Evolutionary conservation across 2,888 invertebrate genomes (phyloP).

Genomic region (Leptopilina syphax): DNA sequence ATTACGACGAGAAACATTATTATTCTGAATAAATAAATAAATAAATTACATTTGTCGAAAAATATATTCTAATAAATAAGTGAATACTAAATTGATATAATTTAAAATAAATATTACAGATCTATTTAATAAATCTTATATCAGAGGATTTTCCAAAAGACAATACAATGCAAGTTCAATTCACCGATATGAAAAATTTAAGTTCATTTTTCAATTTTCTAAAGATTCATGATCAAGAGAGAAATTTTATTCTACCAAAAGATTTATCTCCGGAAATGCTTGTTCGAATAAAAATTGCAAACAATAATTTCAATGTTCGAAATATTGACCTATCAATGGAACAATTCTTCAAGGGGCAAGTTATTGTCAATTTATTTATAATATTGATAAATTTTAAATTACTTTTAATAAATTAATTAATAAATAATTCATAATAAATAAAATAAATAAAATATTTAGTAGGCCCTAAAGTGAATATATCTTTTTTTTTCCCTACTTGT

Average conservation of each 20-base stretch:
- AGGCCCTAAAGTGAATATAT: too few species aligned
- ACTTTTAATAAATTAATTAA: not conserved
- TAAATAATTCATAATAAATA: too few species aligned
- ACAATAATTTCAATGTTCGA: constrained; percentile 59
- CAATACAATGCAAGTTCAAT: not conserved
- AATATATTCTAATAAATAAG: too few species aligned
- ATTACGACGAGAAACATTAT: too few species aligned
- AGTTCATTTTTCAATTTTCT: not conserved
- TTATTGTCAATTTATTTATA: not conserved
- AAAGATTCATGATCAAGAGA: not conserved
- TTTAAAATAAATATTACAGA: constrained; percentile 46
- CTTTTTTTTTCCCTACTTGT: too few species aligned
- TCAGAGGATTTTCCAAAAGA: constrained; percentile 29
- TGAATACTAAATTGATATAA: too few species aligned
- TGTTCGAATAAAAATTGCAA: constrained; percentile 53
- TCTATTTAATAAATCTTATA: constrained; percentile 62
- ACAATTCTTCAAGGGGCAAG: constrained; percentile 66
- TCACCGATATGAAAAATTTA: constrained; percentile 4
- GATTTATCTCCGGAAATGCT: constrained; percentile 44
- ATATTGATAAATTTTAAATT: not conserved
- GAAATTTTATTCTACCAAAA: not conserved
- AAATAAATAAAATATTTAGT: too few species aligned
- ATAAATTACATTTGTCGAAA: not conserved
- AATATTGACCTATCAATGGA: constrained; percentile 60
- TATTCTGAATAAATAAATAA: not conserved